These are phyloP conservation scores for Etheostoma nigrum DNA, from an alignment of 2,797 vertebrate species.

Conservation along the genomic window DNA sequence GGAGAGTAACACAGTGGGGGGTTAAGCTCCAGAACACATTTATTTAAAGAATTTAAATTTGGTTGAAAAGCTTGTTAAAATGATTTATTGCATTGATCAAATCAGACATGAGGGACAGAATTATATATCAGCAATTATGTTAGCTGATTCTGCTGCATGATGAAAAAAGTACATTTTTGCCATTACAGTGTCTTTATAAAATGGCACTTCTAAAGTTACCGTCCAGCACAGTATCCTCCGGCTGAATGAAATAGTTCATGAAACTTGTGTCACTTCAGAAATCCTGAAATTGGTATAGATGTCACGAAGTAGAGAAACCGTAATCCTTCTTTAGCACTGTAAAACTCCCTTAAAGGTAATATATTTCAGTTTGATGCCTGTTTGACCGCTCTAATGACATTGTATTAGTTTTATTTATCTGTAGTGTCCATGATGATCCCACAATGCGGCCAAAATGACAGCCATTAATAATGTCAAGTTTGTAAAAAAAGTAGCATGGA, in stretches of 20 bases:
- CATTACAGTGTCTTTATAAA: not conserved
- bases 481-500: not conserved
- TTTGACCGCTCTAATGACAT: slow-evolving; percentile 20
- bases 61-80: slow-evolving; percentile 39
- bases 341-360: not conserved
- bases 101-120: slow-evolving; percentile 30
- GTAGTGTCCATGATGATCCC: not conserved
- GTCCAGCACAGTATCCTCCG: not conserved
- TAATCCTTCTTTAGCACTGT: slow-evolving; percentile 15
- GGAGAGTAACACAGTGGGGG: slow-evolving; percentile 51
- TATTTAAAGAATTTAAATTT: slow-evolving; percentile 36
- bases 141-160: not conserved
- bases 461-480: not conserved
- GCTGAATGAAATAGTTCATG: not conserved
- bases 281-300: slow-evolving; percentile 4
- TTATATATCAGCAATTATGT: slow-evolving; percentile 39
- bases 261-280: slow-evolving; percentile 15
- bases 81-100: slow-evolving; percentile 46
- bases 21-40: slow-evolving; percentile 21
- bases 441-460: not conserved
- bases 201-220: not conserved
- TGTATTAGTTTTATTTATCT: slow-evolving; percentile 23
- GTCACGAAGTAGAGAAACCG: not conserved
- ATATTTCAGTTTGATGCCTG: slow-evolving; percentile 9
- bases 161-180: not conserved